These are phyloP conservation scores for Drosophila nasuta DNA, from an alignment of 1,140 invertebrate species.

Conservation along the genomic window DNA sequence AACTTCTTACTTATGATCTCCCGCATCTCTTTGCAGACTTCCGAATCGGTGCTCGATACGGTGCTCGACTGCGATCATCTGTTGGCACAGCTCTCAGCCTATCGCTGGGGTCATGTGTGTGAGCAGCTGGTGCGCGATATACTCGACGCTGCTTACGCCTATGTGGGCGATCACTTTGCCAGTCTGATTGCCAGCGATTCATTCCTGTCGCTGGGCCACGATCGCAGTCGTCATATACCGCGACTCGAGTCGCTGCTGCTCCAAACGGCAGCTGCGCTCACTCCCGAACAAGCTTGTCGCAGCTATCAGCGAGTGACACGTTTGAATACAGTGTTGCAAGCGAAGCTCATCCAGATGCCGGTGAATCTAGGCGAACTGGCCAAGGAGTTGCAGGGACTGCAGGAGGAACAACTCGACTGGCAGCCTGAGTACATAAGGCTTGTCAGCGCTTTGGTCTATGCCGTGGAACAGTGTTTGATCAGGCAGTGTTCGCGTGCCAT, in stretches of 20 bases:
- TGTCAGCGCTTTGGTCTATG: conserved; percentile 84
- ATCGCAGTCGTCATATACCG: conserved; percentile 89
- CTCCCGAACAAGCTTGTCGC: conserved; percentile 90
- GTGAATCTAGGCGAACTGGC: conserved; percentile 75
- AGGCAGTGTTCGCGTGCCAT: conserved; percentile 87
- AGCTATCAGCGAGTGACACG: conserved; percentile 86
- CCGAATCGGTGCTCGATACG: conserved; percentile 88
- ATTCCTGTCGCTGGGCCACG: conserved; percentile 88
- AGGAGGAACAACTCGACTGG: conserved; percentile 84
- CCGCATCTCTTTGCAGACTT: conserved; percentile 84
- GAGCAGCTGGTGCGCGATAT: conserved; percentile 89
- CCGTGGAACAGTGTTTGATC: conserved; percentile 88
- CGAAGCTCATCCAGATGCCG: conserved; percentile 82
- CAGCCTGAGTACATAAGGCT: conserved; percentile 82
- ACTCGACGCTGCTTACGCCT: conserved; percentile 88
- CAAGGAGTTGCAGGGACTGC: conserved; percentile 74
- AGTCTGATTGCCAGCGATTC: conserved; percentile 88
- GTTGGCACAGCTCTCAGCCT: conserved; percentile 88
- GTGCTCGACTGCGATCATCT: conserved; percentile 90
- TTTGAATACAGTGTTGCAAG: conserved; percentile 75
- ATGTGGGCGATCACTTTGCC: conserved; percentile 88
- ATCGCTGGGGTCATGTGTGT: conserved; percentile 90
- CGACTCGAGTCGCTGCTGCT: conserved; percentile 89
- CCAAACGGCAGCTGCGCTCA: conserved; percentile 87
- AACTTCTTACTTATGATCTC: neutral